Percentiles rank a stretch among this genome's conserved stretches.
Evolutionary conservation across 1,140 invertebrate genomes (phyloP).

Genomic region (Hycleus phaleratus): DNA sequence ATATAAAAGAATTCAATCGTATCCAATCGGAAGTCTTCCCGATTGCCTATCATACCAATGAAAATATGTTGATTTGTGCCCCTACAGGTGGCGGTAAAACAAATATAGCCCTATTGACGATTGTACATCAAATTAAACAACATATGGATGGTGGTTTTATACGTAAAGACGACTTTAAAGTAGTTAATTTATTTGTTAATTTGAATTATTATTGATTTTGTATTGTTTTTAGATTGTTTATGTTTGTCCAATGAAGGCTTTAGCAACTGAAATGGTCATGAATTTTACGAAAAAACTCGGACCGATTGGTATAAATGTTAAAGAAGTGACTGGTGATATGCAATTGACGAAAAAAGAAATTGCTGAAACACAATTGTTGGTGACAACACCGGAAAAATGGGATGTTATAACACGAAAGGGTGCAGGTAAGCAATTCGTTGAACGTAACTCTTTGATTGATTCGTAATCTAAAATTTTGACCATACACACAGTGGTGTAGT

Average conservation of each 20-base stretch:
- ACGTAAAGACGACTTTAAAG: slow-evolving; percentile 89
- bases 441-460: not conserved
- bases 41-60: slow-evolving; percentile 91
- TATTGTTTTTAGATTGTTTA: slow-evolving; percentile 76
- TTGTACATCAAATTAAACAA: slow-evolving; percentile 83
- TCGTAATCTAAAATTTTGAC: not conserved
- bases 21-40: slow-evolving; percentile 96
- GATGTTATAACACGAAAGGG: slow-evolving; percentile 95
- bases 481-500: not conserved
- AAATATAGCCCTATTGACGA: slow-evolving; percentile 91
- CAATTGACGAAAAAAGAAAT: slow-evolving; percentile 94
- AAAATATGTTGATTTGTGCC: slow-evolving; percentile 94
- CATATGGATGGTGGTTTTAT: slow-evolving; percentile 74
- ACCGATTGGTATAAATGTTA: slow-evolving; percentile 71
- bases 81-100: slow-evolving; percentile 97
- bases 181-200: slow-evolving; percentile 36
- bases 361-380: slow-evolving; percentile 92
- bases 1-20: slow-evolving; percentile 79
- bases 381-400: slow-evolving; percentile 99
- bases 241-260: slow-evolving; percentile 98
- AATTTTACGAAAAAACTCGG: slow-evolving; percentile 82
- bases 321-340: slow-evolving; percentile 97
- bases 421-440: slow-evolving; percentile 22
- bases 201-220: slow-evolving; percentile 4
- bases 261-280: slow-evolving; percentile 95